Evolutionary conservation across 2,113 vertebrate species (phyloP).

Genomic region (Dicentrarchus labrax): DNA sequence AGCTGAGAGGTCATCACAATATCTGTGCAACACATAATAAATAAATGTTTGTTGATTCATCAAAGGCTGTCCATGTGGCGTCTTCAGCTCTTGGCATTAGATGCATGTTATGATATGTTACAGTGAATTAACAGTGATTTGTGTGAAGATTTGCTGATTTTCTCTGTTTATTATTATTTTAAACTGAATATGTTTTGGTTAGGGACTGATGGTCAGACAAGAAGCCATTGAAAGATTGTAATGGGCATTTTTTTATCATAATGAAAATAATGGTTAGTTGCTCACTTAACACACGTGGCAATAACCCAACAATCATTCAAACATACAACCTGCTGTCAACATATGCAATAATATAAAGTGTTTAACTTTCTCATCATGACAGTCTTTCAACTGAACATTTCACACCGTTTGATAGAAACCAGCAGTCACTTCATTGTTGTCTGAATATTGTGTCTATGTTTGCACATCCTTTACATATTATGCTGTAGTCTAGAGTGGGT

Average conservation of each 20-base stretch:
- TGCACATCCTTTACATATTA: neutral
- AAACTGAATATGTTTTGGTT: no score
- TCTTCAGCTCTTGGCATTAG: neutral
- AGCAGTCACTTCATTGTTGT: neutral
- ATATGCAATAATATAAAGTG: neutral
- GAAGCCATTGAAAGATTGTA: neutral
- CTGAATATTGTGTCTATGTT: neutral
- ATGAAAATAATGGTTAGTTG: no score
- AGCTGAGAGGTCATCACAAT: neutral
- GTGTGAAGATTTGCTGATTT: no score
- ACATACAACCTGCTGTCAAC: neutral
- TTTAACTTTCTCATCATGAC: neutral
- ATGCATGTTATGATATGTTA: neutral
- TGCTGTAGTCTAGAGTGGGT: slow-evolving; percentile 20
- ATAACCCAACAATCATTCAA: neutral
- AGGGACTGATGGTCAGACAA: neutral
- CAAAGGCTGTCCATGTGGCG: neutral
- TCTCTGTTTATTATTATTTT: no score
- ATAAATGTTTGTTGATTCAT: neutral
- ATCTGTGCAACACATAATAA: neutral
- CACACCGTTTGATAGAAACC: neutral
- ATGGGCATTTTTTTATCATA: neutral
- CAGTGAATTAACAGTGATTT: neutral
- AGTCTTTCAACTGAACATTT: no score
- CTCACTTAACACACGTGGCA: neutral